Base-by-base conservation (phyloP, 2,888 invertebrate genomes). In the Hydraecia micacea region DNA sequence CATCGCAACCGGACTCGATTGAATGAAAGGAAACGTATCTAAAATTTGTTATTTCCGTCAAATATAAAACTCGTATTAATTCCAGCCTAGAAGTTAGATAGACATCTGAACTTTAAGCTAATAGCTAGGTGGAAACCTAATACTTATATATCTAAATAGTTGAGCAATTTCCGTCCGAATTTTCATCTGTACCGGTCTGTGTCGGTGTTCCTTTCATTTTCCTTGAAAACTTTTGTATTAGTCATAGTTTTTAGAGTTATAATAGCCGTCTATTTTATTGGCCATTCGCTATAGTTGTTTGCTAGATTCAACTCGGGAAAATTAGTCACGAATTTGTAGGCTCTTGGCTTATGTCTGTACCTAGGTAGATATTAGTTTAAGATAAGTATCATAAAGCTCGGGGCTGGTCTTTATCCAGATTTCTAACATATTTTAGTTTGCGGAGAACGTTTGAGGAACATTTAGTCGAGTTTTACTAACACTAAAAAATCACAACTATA, bases 1-100 rank as follows among this genome's bases (percentile, higher is more conserved):
- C 62, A 81, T 65, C 49, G 72, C 58, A 52, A 83, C 88, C 87
- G 90, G 88, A 86, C 79, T 81, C 49, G 58, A 82, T 62, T 79
- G 52, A 84, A 79, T 75, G 79, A 88, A 88, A 88, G 89, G 89
- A 90, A 90, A 88, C 73, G 66, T 83, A 79, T 73, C 32, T 70
- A 71, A 58, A 89, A 81, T 88, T 83, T 73, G 60, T 28, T 74
- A 88, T 68, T 89, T 88, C 86, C 84, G 81, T 71, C 60, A 69
- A 9, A 75, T 74, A 65, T 71, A 60, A 15, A 36, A 58, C 39
- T 75, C 62, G 65, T 66, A 49, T n/a, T 42, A 21, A 68, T 75
- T 28, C 25, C 11, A 67, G 9, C 36, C 21, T 62, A 42, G 18
- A 21, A 18, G 32, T 21, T 36, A 36, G 60, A 72, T 60, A 80